Conservation (phyloP, 2,888 invertebrate genomes). For the Dorcus parallelipipedus region DNA sequence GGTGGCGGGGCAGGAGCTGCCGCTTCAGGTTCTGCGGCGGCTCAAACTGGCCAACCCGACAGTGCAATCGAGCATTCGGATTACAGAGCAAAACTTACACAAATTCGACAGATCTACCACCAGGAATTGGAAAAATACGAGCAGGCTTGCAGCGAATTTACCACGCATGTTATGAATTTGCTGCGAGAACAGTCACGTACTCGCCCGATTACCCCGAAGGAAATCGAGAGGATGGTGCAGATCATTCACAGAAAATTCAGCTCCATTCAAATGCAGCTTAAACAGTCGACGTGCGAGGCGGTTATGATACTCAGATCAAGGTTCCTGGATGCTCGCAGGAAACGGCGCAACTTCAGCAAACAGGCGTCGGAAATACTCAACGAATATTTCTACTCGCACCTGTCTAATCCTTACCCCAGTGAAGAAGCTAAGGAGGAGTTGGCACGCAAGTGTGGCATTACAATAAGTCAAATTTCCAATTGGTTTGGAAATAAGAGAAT, state of each 20-base stretch:
- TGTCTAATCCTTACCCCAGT: constrained; percentile 99
- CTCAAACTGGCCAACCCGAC: constrained; percentile 76
- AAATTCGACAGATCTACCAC: constrained; percentile 98
- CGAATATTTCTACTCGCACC: constrained; percentile 99
- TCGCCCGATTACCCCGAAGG: constrained; percentile 96
- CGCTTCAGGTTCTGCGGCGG: constrained; percentile 81
- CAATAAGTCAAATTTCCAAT: constrained; percentile 92
- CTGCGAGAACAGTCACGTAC: constrained; percentile 95
- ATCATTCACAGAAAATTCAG: constrained; percentile 98
- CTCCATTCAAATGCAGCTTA: constrained; percentile 96
- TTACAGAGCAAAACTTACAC: constrained; percentile 96
- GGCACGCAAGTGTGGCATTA: constrained; percentile 98
- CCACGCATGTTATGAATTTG: constrained; percentile 99
- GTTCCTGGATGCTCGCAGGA: constrained; percentile 76
- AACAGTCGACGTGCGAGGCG: constrained; percentile 99
- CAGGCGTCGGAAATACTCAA: constrained; percentile 99
- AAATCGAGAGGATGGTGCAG: constrained; percentile 98
- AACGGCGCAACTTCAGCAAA: constrained; percentile 98
- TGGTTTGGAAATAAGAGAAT: constrained; percentile 99
- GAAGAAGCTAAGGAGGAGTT: constrained; percentile 99
- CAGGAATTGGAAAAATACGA: constrained; percentile 99
- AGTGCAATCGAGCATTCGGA: constrained; percentile 99
- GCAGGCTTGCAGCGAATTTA: constrained; percentile 99
- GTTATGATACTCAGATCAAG: constrained; percentile 96
- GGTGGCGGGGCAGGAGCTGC: constrained; percentile 78